Base-by-base conservation (phyloP, 2,888 invertebrate genomes). In the Hyposoter dolosus region DNA sequence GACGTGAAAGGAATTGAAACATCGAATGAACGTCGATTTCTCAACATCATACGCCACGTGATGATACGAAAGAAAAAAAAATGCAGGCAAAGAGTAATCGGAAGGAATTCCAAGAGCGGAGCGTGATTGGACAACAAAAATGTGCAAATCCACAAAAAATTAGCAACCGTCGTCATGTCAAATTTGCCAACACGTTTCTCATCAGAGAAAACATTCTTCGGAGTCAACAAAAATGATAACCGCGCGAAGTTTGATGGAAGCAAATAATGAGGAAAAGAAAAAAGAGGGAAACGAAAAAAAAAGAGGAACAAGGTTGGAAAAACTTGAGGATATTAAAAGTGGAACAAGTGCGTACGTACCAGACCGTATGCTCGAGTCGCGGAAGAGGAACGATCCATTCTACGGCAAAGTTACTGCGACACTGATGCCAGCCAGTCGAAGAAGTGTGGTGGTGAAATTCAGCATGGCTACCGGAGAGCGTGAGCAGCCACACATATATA, bases 381-480 rank as follows among this genome's bases (percentile, higher is more conserved):
- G 76, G 79, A 76, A 79, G 76, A 84, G 76, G 71, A 87, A 82
- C 85, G 87, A 89, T 85, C 84, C 88, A 89, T 89, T 87, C 88
- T 74, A 87, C 83, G 60, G 84, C 71, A 83, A 88, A 88, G 90
- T 89, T 90, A 88, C 89, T 88, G 89, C 88, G 89, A 89, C 89
- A 92, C 92, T 92, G 89, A 90, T 85, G 88, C 83, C 84, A 72
- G 72, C 81, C 74, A 76, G 66, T 56, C 79, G 82, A 86, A 88
- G 82, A 76, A 88, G 83, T 84, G 85, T 86, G 84, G 83, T 86
- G 80, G 85, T 88, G 66, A 88, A 88, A 88, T 88, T 88, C 89
- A 88, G 88, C 83, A 88, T 88, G 87, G 88, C 88, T 85, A 88
- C 88, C 84, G 60, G 78, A 79, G 19, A 71, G 71, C 71, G 53